phyloP scores from a whole-genome alignment of 1,140 invertebrate genomes.

The Zaprionus vittiger region DNA sequence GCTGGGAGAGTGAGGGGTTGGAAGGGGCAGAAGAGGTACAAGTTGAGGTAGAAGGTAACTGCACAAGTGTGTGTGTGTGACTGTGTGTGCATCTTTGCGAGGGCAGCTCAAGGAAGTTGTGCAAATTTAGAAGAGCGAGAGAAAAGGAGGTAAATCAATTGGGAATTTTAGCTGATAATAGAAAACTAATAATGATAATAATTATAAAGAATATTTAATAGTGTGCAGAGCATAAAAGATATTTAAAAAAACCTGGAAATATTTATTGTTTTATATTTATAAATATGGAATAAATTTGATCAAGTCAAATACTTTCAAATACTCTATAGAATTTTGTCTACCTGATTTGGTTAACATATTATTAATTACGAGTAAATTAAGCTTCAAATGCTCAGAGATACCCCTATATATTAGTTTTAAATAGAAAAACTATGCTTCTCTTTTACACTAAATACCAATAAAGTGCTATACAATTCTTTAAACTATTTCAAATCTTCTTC shows the following conservation, averaged over 20 bases:
- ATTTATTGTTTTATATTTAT: no score
- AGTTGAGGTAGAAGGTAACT: conserved; percentile 1
- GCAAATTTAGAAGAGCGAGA: not conserved
- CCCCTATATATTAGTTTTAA: no score
- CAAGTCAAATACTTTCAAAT: not conserved
- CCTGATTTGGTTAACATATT: no score
- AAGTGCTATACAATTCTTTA: not conserved
- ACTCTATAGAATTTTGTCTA: no score
- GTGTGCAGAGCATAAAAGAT: not conserved
- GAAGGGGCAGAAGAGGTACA: no score
- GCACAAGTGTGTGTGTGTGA: not conserved
- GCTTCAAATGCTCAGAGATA: no score
- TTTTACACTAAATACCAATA: not conserved
- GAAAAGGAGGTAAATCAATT: not conserved
- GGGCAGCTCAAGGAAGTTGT: not conserved
- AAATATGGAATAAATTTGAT: not conserved
- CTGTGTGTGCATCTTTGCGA: conserved; percentile 22
- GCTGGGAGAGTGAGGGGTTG: not conserved
- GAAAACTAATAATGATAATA: not conserved
- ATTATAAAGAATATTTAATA: not conserved
- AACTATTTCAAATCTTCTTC: not conserved
- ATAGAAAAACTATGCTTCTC: no score
- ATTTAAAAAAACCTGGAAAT: not conserved
- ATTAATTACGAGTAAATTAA: no score
- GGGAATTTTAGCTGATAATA: not conserved